Conservation (phyloP, 2,888 invertebrate species). For the Tiphia femorata region DNA sequence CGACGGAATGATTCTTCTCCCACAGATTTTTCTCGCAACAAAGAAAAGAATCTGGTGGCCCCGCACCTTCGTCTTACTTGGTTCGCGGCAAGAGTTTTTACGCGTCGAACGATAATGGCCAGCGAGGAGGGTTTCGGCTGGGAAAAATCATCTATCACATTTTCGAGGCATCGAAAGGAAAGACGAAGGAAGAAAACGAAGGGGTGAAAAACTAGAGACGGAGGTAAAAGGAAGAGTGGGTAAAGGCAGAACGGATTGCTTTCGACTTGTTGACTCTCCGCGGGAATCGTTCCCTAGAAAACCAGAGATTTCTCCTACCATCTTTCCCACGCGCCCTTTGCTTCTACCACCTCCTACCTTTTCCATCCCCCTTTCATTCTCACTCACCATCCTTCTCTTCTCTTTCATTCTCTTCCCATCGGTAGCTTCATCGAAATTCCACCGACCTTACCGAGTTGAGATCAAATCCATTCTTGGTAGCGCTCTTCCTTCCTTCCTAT, state of each 20-base stretch:
- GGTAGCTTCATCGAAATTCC: conserved; percentile 61
- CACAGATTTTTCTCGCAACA: no score
- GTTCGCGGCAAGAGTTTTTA: no score
- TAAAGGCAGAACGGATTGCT: conserved; percentile 31
- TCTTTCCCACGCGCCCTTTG: not conserved
- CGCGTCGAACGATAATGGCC: no score
- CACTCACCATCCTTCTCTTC: not conserved
- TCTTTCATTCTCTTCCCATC: conserved; percentile 9
- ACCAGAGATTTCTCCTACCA: conserved; percentile 29
- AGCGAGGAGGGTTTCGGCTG: conserved; percentile 1
- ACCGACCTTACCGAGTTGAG: conserved; percentile 52
- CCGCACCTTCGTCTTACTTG: no score
- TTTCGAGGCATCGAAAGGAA: not conserved
- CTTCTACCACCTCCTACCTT: not conserved
- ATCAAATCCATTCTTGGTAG: conserved; percentile 57
- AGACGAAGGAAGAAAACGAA: not conserved
- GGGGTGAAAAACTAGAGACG: not conserved
- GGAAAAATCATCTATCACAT: conserved; percentile 37
- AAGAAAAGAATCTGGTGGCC: no score
- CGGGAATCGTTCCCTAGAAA: conserved; percentile 29
- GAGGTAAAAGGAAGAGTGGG: not conserved
- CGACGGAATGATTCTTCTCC: no score
- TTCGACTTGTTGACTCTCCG: conserved; percentile 42
- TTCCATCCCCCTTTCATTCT: not conserved
- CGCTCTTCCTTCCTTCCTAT: conserved; percentile 12